These are phyloP conservation scores for Tuta absoluta DNA, from an alignment of 2,888 invertebrate species.

Conservation along the genomic window DNA sequence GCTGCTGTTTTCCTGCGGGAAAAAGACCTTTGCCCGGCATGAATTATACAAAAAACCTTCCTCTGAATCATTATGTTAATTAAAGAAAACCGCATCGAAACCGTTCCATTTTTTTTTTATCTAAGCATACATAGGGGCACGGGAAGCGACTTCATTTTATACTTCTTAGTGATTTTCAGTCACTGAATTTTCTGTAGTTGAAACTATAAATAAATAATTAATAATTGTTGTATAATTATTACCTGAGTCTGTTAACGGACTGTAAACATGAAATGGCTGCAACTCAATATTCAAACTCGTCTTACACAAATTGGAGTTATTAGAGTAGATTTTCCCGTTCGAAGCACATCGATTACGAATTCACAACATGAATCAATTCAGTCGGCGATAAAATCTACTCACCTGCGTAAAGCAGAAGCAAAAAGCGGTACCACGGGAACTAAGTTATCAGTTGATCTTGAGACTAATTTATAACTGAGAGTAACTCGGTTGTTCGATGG, in stretches of 20 bases:
- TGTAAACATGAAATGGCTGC: slow-evolving; percentile 2
- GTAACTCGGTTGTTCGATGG: slow-evolving; percentile 60
- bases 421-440: slow-evolving; percentile 65
- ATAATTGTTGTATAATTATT: too few relatives aligned
- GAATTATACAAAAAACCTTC: too few relatives aligned
- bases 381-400: slow-evolving; percentile 73
- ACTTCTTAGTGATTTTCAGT: too few relatives aligned
- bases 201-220: too few relatives aligned
- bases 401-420: slow-evolving; percentile 65
- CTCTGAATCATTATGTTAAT: too few relatives aligned
- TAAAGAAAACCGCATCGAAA: too few relatives aligned
- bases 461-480: slow-evolving; percentile 75
- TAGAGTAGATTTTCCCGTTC: slow-evolving; percentile 21
- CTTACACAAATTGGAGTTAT: slow-evolving; percentile 7
- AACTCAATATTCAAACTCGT: slow-evolving; percentile 8
- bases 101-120: too few relatives aligned
- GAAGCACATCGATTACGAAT: slow-evolving; percentile 54
- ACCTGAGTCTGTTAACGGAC: not conserved
- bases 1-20: too few relatives aligned
- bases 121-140: too few relatives aligned
- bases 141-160: too few relatives aligned
- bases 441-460: slow-evolving; percentile 73
- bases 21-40: too few relatives aligned
- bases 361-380: slow-evolving; percentile 72
- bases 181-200: too few relatives aligned